Evolutionary conservation across 1,140 invertebrate genomes (phyloP).

Genomic region (Stratiolaelaps scimitus): DNA sequence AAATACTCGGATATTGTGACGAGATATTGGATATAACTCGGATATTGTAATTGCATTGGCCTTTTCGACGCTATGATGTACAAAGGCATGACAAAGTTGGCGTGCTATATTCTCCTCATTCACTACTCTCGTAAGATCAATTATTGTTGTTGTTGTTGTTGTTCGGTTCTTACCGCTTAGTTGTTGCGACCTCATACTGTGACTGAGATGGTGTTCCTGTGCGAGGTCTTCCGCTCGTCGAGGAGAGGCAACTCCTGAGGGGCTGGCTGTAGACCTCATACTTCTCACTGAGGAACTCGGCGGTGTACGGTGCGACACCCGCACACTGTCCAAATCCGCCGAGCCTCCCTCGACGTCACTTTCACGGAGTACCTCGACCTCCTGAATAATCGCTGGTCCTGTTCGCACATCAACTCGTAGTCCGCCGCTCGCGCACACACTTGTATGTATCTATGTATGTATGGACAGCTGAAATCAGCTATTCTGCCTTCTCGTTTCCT

Average conservation of each 20-base stretch:
- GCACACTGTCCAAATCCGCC: neutral
- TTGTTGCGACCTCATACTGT: constrained; percentile 16
- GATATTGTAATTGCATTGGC: no score
- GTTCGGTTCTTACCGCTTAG: neutral
- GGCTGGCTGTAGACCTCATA: constrained; percentile 23
- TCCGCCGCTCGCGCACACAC: neutral
- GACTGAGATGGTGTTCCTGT: neutral
- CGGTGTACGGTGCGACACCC: no score
- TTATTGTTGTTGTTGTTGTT: neutral
- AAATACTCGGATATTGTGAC: no score
- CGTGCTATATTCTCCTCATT: neutral
- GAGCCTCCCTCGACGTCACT: constrained; percentile 9
- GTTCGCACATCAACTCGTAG: neutral
- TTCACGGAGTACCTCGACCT: neutral
- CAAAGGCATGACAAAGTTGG: neutral
- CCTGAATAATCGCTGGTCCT: constrained; percentile 3
- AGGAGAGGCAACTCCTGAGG: constrained; percentile 22
- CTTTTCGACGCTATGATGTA: no score
- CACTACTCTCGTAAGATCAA: no score
- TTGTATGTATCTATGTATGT: neutral
- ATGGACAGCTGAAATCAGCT: no score
- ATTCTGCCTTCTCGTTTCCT: no score
- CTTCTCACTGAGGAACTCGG: neutral
- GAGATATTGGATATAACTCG: no score
- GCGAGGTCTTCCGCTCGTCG: constrained; percentile 24